Evolutionary conservation across 2,797 vertebrate genomes (phyloP).

Genomic region (Urocyon cinereoargenteus): DNA sequence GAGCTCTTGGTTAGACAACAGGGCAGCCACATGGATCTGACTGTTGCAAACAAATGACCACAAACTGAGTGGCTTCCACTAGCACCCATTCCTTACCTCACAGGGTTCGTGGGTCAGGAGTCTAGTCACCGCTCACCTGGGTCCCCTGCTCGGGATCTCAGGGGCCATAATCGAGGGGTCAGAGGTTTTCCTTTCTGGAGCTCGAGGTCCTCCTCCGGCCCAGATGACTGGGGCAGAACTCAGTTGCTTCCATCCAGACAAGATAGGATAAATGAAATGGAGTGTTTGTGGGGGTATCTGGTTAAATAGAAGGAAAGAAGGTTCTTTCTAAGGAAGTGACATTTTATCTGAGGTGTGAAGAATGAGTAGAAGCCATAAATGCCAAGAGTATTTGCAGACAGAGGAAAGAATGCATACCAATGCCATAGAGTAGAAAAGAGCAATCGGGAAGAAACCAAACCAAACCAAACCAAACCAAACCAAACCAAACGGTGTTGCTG

Average conservation of each 20-base stretch:
- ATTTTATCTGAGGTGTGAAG: slow-evolving; percentile 19
- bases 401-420: background rate
- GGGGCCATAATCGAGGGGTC: background rate
- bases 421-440: background rate
- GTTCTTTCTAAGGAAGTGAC: background rate
- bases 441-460: background rate
- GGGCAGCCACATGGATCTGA: background rate
- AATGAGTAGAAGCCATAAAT: background rate
- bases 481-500: background rate
- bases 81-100: background rate
- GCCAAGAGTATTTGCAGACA: background rate
- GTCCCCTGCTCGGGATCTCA: background rate
- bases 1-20: background rate
- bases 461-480: background rate
- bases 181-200: background rate
- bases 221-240: background rate
- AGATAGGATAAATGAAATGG: background rate
- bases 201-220: background rate
- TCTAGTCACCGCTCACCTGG: background rate
- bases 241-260: background rate
- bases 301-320: background rate
- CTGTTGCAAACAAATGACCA: background rate
- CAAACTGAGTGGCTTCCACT: background rate
- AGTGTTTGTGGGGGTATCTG: no score
- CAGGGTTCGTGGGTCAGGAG: background rate